A percentile compares a stretch with the other conserved stretches of the same genome.
phyloP scores from a whole-genome alignment of 1,140 invertebrate species.

The Drosophila busckii region DNA sequence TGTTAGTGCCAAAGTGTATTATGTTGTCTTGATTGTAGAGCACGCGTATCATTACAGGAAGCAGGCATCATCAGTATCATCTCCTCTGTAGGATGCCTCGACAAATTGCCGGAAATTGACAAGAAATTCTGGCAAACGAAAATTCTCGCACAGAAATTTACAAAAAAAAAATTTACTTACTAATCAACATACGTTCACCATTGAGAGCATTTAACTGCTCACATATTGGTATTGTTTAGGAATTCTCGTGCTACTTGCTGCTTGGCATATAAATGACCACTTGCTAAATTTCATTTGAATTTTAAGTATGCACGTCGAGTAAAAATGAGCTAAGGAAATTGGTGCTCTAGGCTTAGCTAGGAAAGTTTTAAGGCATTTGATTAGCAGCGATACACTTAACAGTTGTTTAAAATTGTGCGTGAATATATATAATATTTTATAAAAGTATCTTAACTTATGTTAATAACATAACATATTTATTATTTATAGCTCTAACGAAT shows the following conservation, averaged over 20 bases:
- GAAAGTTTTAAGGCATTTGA: too few species aligned
- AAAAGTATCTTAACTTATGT: too few species aligned
- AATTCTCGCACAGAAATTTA: slow-evolving; percentile 17
- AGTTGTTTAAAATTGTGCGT: too few species aligned
- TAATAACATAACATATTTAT: too few species aligned
- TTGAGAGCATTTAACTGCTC: slow-evolving; percentile 23
- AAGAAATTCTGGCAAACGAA: slow-evolving; percentile 52
- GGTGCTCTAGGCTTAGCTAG: too few species aligned
- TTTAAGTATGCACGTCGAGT: too few species aligned
- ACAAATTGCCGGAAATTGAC: slow-evolving; percentile 75
- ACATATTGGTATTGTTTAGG: slow-evolving; percentile 43
- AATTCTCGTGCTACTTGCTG: slow-evolving; percentile 34
- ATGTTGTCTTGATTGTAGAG: slow-evolving; percentile 64
- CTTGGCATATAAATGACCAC: slow-evolving; percentile 47
- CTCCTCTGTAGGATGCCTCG: slow-evolving; percentile 30
- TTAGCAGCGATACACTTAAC: too few species aligned
- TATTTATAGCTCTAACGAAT: too few species aligned
- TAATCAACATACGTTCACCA: slow-evolving; percentile 27
- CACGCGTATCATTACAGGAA: slow-evolving; percentile 66
- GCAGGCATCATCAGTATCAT: slow-evolving; percentile 3
- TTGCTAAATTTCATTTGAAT: slow-evolving; percentile 41
- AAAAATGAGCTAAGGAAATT: too few species aligned
- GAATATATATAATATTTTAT: too few species aligned
- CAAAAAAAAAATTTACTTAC: slow-evolving; percentile 21
- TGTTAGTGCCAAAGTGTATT: slow-evolving; percentile 41